Evolutionary conservation across 2,113 vertebrate species (phyloP).

Genomic region (Triplophysa rosa): DNA sequence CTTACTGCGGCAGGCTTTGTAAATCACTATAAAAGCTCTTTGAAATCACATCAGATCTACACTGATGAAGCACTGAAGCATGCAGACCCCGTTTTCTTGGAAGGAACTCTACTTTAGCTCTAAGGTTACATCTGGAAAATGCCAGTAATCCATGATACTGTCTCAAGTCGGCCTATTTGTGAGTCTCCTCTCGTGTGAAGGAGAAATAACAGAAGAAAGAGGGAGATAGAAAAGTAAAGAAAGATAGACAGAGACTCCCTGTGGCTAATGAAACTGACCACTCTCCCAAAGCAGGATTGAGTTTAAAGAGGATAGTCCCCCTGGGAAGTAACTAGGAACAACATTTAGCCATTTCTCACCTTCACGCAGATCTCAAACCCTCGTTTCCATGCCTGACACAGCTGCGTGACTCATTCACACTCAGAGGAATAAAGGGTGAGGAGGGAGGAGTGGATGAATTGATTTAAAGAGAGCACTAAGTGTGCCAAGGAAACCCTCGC

Average conservation of each 20-base stretch:
- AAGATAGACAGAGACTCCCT: not conserved
- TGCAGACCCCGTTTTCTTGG: conserved; percentile 50
- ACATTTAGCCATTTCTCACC: conserved; percentile 31
- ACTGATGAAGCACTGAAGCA: conserved; percentile 51
- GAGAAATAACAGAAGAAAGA: conserved; percentile 5
- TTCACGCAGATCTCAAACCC: conserved; percentile 33
- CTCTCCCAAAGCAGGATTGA: not conserved
- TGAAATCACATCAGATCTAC: conserved; percentile 58
- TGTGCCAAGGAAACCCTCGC: conserved; percentile 39
- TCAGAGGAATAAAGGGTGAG: conserved; percentile 4
- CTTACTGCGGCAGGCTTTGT: conserved; percentile 50
- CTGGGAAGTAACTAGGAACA: not conserved
- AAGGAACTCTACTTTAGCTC: conserved; percentile 48
- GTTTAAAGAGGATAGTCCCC: conserved; percentile 31
- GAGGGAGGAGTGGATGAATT: conserved; percentile 21
- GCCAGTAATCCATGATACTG: not conserved
- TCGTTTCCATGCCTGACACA: conserved; percentile 21
- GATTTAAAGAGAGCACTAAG: not conserved
- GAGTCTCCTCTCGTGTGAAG: not conserved
- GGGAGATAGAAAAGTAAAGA: not conserved
- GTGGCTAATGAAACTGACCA: conserved; percentile 22
- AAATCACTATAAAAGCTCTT: conserved; percentile 68
- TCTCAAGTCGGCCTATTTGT: not conserved
- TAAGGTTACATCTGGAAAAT: conserved; percentile 28
- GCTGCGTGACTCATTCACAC: conserved; percentile 28